Conservation (phyloP, 2,888 invertebrate genomes). For the Lasius platythorax region DNA sequence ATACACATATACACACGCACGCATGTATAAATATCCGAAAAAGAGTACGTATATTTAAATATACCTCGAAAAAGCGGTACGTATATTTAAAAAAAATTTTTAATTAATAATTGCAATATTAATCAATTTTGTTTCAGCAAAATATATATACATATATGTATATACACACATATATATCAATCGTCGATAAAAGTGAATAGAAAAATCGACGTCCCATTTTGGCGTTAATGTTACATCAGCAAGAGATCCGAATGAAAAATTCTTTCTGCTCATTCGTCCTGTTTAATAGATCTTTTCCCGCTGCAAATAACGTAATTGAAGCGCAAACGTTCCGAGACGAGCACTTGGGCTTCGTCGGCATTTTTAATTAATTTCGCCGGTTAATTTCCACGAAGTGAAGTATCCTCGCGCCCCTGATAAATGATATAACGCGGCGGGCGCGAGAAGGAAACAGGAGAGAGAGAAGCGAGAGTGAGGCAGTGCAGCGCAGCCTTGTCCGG, state of each 20-base stretch:
- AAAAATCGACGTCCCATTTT: neutral
- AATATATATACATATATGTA: neutral
- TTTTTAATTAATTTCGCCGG: conserved; percentile 50
- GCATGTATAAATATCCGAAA: neutral
- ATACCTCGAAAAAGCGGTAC: neutral
- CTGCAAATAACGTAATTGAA: conserved; percentile 31
- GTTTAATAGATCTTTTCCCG: conserved; percentile 17
- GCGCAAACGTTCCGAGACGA: conserved; percentile 12
- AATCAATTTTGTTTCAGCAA: neutral
- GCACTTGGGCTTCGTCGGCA: conserved; percentile 13
- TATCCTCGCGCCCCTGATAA: conserved; percentile 25
- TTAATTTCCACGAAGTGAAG: conserved; percentile 33
- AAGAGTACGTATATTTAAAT: neutral
- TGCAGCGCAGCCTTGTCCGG: conserved; percentile 34
- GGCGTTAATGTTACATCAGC: neutral
- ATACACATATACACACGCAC: neutral
- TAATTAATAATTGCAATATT: neutral
- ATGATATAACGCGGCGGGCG: conserved; percentile 28
- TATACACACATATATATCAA: neutral
- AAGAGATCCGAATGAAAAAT: conserved; percentile 3
- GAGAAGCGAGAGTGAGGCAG: neutral
- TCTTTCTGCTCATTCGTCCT: conserved; percentile 3
- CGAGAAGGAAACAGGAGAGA: neutral
- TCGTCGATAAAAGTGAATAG: neutral
- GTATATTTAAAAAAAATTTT: neutral